Evolutionary conservation across 2,888 invertebrate species (phyloP), one percentile per base, ranked within the genome.

Genomic region (Amblyteles armatorius): DNA sequence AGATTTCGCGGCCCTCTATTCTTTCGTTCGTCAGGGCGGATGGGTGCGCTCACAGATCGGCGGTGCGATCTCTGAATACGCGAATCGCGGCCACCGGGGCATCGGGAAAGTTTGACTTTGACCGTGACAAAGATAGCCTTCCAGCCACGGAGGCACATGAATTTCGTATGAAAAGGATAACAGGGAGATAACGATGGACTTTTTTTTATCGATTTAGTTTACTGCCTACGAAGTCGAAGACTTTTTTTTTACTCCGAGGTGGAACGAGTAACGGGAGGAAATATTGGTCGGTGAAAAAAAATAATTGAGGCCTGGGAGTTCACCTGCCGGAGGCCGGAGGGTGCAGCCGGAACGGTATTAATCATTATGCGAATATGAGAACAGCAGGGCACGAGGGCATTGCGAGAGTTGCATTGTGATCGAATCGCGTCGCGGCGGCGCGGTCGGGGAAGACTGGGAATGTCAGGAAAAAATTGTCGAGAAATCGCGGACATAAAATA

Each of bases 21-120:
- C 68, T 76, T 79, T 79, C 71, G 16, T 65, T 48, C 48, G n/a
- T 44, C 52, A 57, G 78, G 44, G 69, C 52, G n/a, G 19, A 19
- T 55, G 52, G n/a, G 63, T 6, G 44, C 65, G 65, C 67, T 26
- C 19, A 44, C 11, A 26, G 16, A 65, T 72, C 60, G 52, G 16
- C 29, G 44, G 36, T 33, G 3, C 22, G 26, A 33, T 55, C 63
- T 67, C n/a, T 79, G 76, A 73, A 77, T 79, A 48, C 55, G 79
- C 44, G 76, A 82, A 82, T 74, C 74, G 72, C 84, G 81, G 72
- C 33, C 48, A 69, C 67, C 65, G 79, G 83, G 57, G 19, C 60
- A 79, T 74, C 52, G 77, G 22, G 48, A 55, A 82, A 86, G 63
- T 80, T 84, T 84, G 40, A 71, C 36, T 40, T 69, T 52, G 48